Evolutionary conservation across 2,797 vertebrate species (phyloP), one percentile per base, ranked within the genome.

Genomic region (Coregonus suidteri): DNA sequence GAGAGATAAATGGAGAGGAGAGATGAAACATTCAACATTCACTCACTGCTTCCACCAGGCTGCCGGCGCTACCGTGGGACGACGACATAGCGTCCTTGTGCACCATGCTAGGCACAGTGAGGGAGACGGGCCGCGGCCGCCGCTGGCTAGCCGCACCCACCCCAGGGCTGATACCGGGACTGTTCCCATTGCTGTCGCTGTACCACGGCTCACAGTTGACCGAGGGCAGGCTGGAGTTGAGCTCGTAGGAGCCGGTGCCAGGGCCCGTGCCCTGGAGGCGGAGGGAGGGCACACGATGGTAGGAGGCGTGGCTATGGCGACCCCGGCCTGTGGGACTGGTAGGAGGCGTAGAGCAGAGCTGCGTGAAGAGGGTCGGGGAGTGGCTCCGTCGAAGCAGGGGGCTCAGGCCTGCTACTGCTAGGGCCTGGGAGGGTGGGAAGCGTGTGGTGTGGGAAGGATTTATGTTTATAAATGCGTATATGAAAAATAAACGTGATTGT

Each of bases 41-140:
- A 81, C 97, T 94, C 90, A 99, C 98, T 93, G 97, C 98, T 93
- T 98, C 98, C 5, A 99, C 97, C 87, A 99, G 95, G 88, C 97
- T 98, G 92, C 96, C 93, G 59, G 98, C 98, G 0, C 98, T 99
- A 93, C 98, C 97, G 1, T 97, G 97, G 77, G 93, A 94, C 88
- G 96, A 95, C 71, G 95, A 92, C 83, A 91, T 92, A 75, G 91
- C 90, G 82, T 96, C 96, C 73, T 91, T 94, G 0, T 85, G 89
- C 76, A 92, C 92, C 52, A 92, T 78, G 72, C 95, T 94, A 82
- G 97, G 96, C 84, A 98, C 96, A 0, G 94, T 98, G 86, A 98
- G 97, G 5, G 97, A 99, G 85, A 96, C 93, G 0, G 97, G 97
- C 84, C 97, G 93, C 56, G 91, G 92, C 73, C 93, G 90, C 89